Base-by-base conservation (phyloP, 2,888 invertebrate genomes). In the Eulithis testata region DNA sequence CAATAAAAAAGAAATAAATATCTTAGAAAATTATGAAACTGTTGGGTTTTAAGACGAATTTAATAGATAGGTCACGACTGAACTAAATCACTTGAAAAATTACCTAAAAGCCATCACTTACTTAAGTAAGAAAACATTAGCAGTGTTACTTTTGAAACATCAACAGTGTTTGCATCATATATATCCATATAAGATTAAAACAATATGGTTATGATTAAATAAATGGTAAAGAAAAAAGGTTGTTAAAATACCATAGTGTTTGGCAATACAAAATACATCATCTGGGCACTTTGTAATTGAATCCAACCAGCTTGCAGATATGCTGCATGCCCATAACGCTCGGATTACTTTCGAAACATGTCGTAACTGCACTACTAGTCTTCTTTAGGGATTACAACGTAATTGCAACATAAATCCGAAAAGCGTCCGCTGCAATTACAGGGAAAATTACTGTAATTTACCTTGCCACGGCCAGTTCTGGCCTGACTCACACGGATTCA, bases 391-490 rank as follows among this genome's bases (percentile, higher is more conserved):
- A 78, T 80, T 80, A 77, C 76, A 73, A 66, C 63, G 79, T 78
- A 81, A 82, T 82, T 82, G 81, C 78, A 60, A 71, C 76, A 82
- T 86, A 87, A 86, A 86, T 86, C 77, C 76, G 64, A 81, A 83
- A 82, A 80, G 69, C 73, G 79, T 79, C 75, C 64, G 72, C 70
- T 66, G 74, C 84, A 81, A 87, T 83, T 85, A 76, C 78, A 68
- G 71, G 73, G 79, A 79, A 82, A 80, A 67, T 65, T 80, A 79
- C 78, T 77, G 79, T 78, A 81, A 83, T 83, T 83, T 78, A 78
- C 77, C 71, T 77, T 71, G 74, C 71, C 75, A 71, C 69, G 76
- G 74, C 71, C 65, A 74, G 53, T 53, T 65, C 70, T 53, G 37
- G 44, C 37, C 50, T 60, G 55, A 60, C 51, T 65, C 60, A 64